Evolutionary conservation across 2,113 vertebrate species (phyloP), one percentile per base, ranked within the genome.

Genomic region (Embiotoca jacksoni): DNA sequence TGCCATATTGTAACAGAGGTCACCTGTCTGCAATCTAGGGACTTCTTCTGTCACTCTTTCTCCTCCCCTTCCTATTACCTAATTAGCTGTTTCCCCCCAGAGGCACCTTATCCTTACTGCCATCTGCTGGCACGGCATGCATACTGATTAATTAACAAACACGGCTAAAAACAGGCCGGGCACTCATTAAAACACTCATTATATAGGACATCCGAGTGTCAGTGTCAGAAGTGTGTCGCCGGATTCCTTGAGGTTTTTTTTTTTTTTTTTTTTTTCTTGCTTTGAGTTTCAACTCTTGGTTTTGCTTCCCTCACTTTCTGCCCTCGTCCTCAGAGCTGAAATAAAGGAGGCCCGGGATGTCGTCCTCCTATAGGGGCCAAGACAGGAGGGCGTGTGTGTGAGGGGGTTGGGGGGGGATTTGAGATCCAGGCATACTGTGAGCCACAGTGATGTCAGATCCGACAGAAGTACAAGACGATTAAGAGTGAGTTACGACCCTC

Each of bases 61-160:
- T 75, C 56, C 64, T 71, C 67, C 44, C 58, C 33, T 63, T 81
- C 65, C 80, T 79, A 68, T 87, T 81, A 75, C 69, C 87, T 75
- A 50, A 70, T 86, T 92, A 89, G 81, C 44, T 23, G n/a, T 78
- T 71, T 89, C 87, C 83, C 87, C 54, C 87, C 53, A 65, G 91
- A 88, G 89, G 87, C 79, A 71, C 53, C 71, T 89, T 87, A 84
- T 80, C 70, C 83, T 84, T 89, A 88, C 82, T 89, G 87, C 90
- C 90, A 92, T 91, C 90, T 92, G 90, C 89, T 90, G 88, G 92
- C 78, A 55, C 31, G 66, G 72, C 73, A 86, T 82, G 55, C 83
- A 81, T 75, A 82, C 76, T 86, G 76, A 91, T 91, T 90, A 80
- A 90, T 87, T 78, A 16, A 69, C 75, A 83, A 80, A 89, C 80